Evolutionary conservation across 2,797 vertebrate species (phyloP).

Genomic region (Myripristis jacobus): DNA sequence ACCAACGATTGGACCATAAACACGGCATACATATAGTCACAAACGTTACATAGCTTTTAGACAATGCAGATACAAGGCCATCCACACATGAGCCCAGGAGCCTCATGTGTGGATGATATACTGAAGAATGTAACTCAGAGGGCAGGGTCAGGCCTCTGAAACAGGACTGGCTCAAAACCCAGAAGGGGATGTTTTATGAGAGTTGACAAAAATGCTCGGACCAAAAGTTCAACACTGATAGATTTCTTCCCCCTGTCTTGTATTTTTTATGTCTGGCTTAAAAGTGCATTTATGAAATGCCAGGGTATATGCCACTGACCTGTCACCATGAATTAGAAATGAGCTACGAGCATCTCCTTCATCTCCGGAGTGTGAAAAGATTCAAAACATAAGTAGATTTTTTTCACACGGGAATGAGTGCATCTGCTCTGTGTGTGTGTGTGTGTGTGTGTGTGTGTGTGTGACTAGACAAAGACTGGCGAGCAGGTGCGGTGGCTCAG

Average conservation of each 20-base stretch:
- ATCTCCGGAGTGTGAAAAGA: conserved; percentile 20
- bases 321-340: conserved; percentile 61
- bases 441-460: too few relatives aligned
- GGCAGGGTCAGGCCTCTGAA: background rate
- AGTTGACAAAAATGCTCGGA: conserved; percentile 5
- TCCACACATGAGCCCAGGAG: background rate
- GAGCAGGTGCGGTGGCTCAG: conserved; percentile 10
- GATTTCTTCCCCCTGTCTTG: conserved; percentile 2
- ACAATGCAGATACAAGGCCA: background rate
- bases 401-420: conserved; percentile 35
- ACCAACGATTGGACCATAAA: conserved; percentile 5
- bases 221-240: conserved; percentile 22
- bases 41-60: background rate
- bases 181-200: conserved; percentile 28
- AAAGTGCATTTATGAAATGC: conserved; percentile 32
- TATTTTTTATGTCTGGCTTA: conserved; percentile 27
- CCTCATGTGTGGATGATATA: background rate
- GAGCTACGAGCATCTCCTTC: conserved; percentile 30
- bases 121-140: background rate
- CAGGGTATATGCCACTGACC: conserved; percentile 11
- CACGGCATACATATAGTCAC: background rate
- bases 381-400: conserved; percentile 57
- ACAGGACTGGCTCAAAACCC: conserved; percentile 4
- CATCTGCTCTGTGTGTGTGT: conserved; percentile 37
- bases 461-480: conserved; percentile 37